Base-by-base conservation (phyloP, 2,888 invertebrate genomes). In the Polydrusus cervinus region DNA sequence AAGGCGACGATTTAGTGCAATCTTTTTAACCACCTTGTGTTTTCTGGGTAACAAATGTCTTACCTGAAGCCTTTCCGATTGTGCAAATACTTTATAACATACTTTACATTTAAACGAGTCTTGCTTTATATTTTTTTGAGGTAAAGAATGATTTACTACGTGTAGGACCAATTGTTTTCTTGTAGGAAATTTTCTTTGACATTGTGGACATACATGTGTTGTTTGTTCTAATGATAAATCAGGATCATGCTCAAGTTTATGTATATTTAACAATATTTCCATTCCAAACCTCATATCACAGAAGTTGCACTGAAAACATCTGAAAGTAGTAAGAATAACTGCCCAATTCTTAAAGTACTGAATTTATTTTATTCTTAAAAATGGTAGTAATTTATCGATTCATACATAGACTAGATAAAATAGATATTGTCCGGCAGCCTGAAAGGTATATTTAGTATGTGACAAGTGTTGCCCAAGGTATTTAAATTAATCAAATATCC, bases 81-180 rank as follows among this genome's bases (percentile, higher is more conserved):
- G 89, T 1, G 90, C 88, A 85, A 93, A 93, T 38, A 90, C 87
- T 84, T 92, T 93, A 82, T 91, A 91, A 83, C 93, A 93, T 80
- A 90, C 86, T 1, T 89, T 88, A 85, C 93, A 93, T 82, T 92
- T 92, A 81, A 89, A 88, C 3, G 88, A 82, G 49, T 83, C 81
- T 1, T 79, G 76, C 49, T 81, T 78, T 10, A 75, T 67, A 11
- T 74, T 55, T 60, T 71, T 77, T 55, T 78, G 79, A 1, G 81
- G 77, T 18, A 84, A 60, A 3, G 80, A 79, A 49, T 83, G 83
- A 30, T 81, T 81, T 49, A 78, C 62, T 0, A 86, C 83, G 64
- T 86, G 86, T n/a, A 79, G 47, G 2, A 84, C 82, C 20, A 85
- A 78, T 67, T 85, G 83, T 40, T 81, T 79, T 64, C 83, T 82